phyloP scores from a whole-genome alignment of 1,140 invertebrate genomes.

The Zaprionus vittiger region DNA sequence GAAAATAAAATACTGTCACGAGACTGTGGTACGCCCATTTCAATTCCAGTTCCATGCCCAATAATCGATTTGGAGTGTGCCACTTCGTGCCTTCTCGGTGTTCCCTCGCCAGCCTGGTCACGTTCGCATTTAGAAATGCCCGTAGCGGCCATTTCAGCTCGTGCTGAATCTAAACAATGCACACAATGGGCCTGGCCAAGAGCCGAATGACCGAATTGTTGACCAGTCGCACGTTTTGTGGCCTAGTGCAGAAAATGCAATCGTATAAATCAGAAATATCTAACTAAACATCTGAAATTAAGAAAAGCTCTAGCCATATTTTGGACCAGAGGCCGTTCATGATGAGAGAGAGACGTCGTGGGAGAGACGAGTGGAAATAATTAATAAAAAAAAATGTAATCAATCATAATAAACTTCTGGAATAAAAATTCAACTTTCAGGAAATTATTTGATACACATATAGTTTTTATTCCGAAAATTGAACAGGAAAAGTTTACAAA shows the following conservation, averaged over 20 bases:
- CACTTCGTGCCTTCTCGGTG: neutral
- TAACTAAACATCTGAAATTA: constrained; percentile 60
- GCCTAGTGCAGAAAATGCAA: constrained; percentile 22
- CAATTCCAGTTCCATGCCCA: constrained; percentile 39
- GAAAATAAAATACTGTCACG: constrained; percentile 26
- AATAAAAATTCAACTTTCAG: constrained; percentile 9
- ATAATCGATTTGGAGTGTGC: constrained; percentile 35
- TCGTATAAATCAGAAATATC: constrained; percentile 50
- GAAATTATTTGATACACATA: constrained; percentile 17
- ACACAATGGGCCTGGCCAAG: constrained; percentile 24
- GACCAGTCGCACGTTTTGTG: constrained; percentile 20
- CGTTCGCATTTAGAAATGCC: constrained; percentile 31
- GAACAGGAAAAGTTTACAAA: constrained; percentile 21
- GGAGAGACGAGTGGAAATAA: constrained; percentile 11
- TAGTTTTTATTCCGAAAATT: constrained; percentile 13
- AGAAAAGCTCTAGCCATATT: constrained; percentile 29
- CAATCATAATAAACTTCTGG: constrained; percentile 4
- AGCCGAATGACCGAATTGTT: constrained; percentile 24
- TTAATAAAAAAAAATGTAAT: constrained; percentile 29
- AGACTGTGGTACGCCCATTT: constrained; percentile 14
- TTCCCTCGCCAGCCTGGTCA: constrained; percentile 15
- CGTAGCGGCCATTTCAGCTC: constrained; percentile 15
- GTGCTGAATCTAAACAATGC: constrained; percentile 35
- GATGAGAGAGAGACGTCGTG: neutral
- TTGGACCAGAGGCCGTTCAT: neutral